Percentiles rank a stretch among this genome's conserved stretches.
Conservation (phyloP, 2,888 invertebrate species). For the Cabera pusaria region DNA sequence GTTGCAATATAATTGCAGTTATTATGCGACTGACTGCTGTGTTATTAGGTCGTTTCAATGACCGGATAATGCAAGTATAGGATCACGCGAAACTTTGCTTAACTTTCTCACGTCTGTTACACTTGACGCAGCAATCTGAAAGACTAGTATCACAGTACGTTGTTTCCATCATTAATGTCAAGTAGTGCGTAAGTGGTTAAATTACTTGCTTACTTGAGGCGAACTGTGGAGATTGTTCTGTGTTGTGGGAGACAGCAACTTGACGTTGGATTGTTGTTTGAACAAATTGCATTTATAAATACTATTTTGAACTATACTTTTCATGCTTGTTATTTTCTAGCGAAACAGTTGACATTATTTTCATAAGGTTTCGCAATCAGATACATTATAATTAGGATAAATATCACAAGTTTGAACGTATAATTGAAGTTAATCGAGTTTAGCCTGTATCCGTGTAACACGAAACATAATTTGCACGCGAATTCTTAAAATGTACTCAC, state of each 20-base stretch:
- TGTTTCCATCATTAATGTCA: slow-evolving; percentile 15
- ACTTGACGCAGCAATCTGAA: slow-evolving; percentile 46
- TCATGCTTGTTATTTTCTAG: no score
- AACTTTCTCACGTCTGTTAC: slow-evolving; percentile 46
- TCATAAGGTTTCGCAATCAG: no score
- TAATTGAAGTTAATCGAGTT: neutral
- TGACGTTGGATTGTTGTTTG: no score
- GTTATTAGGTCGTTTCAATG: slow-evolving; percentile 50
- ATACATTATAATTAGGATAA: no score
- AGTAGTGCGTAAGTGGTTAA: slow-evolving; percentile 19
- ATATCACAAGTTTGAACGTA: no score
- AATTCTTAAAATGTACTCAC: no score
- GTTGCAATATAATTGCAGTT: slow-evolving; percentile 61
- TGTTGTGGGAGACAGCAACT: no score
- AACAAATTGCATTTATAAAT: no score
- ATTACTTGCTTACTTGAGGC: slow-evolving; percentile 7
- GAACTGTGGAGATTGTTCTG: slow-evolving; percentile 4
- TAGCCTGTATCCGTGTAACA: slow-evolving; percentile 3
- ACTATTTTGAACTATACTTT: no score
- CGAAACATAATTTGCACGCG: slow-evolving; percentile 3
- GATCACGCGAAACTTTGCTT: slow-evolving; percentile 3
- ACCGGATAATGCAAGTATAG: slow-evolving; percentile 3
- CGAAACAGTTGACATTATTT: no score
- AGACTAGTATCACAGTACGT: slow-evolving; percentile 34
- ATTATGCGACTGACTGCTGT: slow-evolving; percentile 52